Evolutionary conservation across 2,888 invertebrate genomes (phyloP), one percentile per base, ranked within the genome.

Genomic region (Pollenia labialis): DNA sequence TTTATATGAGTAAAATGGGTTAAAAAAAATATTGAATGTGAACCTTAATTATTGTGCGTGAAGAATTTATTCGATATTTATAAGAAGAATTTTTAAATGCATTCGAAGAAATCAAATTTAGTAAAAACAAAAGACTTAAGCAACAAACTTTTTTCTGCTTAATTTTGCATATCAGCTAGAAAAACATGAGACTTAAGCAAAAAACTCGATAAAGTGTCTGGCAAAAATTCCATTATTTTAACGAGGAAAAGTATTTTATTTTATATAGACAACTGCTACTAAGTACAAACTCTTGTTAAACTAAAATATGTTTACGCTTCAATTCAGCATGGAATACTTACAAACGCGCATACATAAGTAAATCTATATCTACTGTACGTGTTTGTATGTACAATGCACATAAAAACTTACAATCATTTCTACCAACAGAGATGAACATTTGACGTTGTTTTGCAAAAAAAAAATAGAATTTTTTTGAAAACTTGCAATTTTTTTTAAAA

Each of bases 241-340:
- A 50, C n/a, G 50, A 56, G 48, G 14, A 85, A 77, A 81, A 77
- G 12, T 72, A 81, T 40, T 66, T 77, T 58, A 32, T 32, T 32
- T 6, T 32, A 32, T 48, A 62, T 4, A 68, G 32, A 42, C 66
- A 81, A 68, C 11, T 32, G 32, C 32, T 50, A 42, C 46, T 8
- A 46, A 54, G 40, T 32, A 64, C 44, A 68, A 50, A 54, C 50
- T 46, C 40, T 75, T 60, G 46, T 74, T 56, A 32, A 66, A 74
- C 7, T 44, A 68, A 79, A 82, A 69, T 69, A 62, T 75, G 56
- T 82, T 80, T 48, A 86, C 74, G 82, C 82, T 82, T 86, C 75
- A 71, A 64, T 75, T 58, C 64, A 64, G 40, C 44, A 42, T 64
- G 23, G 32, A 81, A 81, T 68, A 12, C 42, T 52, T 56, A 50